phyloP scores from a whole-genome alignment of 2,797 vertebrate genomes.

The Coracias cyanogaster region DNA sequence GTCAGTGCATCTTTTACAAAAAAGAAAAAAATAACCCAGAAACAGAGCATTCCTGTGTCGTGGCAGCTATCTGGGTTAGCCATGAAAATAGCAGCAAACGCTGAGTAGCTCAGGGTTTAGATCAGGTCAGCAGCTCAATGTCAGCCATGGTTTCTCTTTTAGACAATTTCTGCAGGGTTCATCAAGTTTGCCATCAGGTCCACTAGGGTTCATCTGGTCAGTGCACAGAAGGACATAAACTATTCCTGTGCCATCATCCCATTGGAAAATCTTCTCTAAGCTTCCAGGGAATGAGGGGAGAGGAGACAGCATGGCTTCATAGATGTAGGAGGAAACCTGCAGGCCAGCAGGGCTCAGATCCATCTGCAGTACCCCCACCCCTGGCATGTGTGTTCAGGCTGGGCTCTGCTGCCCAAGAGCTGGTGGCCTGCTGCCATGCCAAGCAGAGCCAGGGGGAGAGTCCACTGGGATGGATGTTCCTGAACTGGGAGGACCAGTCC shows the following conservation, averaged over 20 bases:
- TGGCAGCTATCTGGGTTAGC: neutral
- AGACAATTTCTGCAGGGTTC: slow-evolving; percentile 1
- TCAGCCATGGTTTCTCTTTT: neutral
- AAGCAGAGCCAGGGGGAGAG: fast-evolving
- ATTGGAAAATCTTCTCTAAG: neutral
- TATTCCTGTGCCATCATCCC: neutral
- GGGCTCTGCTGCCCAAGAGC: neutral
- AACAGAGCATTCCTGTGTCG: neutral
- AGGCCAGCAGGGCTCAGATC: neutral
- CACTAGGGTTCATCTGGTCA: neutral
- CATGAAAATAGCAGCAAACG: neutral
- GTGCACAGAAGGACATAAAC: neutral
- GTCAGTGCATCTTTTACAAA: neutral
- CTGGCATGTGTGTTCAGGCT: fast-evolving
- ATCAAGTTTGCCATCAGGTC: neutral
- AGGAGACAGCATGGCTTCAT: neutral
- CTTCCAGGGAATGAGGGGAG: neutral
- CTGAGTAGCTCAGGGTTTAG: neutral
- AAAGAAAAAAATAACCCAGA: neutral
- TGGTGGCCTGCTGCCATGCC: fast-evolving
- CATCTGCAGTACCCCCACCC: neutral
- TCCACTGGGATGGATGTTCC: neutral
- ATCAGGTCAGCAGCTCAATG: neutral
- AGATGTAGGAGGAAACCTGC: fast-evolving
- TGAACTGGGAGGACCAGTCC: neutral